Evolutionary conservation across 2,797 vertebrate species (phyloP), one percentile per base, ranked within the genome.

Genomic region (Pangasius djambal): DNA sequence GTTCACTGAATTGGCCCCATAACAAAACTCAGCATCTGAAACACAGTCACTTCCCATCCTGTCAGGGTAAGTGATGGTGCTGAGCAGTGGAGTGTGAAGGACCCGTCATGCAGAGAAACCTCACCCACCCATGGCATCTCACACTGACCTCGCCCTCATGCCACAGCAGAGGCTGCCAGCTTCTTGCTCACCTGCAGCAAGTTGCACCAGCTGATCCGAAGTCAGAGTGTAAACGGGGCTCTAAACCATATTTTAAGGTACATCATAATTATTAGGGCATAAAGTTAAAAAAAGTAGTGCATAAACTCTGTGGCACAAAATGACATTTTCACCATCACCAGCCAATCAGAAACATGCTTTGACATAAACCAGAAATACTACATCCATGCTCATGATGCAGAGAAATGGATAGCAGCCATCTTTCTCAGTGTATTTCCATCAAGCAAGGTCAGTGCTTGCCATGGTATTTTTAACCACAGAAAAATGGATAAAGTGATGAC

Each of bases 1-100:
- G 86, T 85, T 77, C 52, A 69, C 63, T 48, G 55, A 84, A 78
- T 55, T 85, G 18, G 85, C 59, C 83, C 57, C 16, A 79, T 61
- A 89, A 69, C 63, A 50, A 61, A 44, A 78, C 63, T 86, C 67
- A 79, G 85, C 55, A 16, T 74, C 87, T 74, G 70, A 92, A 90
- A 88, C 86, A 50, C 87, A 84, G 65, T 87, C 85, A 87, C 87
- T 78, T 86, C 55, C 31, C 18, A 83, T 83, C 34, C 74, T 31
- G 44, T 92, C 88, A 90, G 85, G 4, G 37, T 67, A 86, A 89
- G 86, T 65, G 87, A 89, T 84, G 81, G 85, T 52, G 28, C 57
- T 83, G 87, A 83, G 88, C 83, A 81, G 34, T 25, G 69, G 37
- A 16, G 87, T 83, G 87, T 89, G 87, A 90, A 88, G 65, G 75